Evolutionary conservation across 2,113 vertebrate genomes (phyloP).

Genomic region (Anser brachyrhynchus): DNA sequence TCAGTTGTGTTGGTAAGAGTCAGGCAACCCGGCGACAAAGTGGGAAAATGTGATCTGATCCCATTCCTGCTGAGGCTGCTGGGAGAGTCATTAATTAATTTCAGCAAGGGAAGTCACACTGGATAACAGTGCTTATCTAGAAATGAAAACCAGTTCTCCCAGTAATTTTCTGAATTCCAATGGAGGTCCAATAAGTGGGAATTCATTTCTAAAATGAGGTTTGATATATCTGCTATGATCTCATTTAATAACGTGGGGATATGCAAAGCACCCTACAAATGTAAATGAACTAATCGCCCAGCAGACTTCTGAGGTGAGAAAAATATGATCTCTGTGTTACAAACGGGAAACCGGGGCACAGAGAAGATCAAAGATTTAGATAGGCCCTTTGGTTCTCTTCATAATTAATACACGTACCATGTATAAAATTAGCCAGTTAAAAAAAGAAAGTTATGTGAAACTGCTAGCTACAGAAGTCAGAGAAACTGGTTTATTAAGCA

Average conservation of each 20-base stretch:
- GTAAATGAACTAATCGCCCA: neutral
- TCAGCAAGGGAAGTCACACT: neutral
- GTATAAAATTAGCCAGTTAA: neutral
- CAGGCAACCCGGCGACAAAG: neutral
- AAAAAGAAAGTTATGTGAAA: neutral
- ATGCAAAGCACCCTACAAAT: neutral
- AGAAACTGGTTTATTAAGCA: neutral
- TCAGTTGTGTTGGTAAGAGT: neutral
- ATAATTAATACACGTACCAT: neutral
- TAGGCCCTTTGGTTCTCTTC: neutral
- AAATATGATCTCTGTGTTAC: neutral
- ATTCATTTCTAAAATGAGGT: neutral
- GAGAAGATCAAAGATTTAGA: neutral
- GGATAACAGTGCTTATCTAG: neutral
- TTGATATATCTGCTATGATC: neutral
- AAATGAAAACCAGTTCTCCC: neutral
- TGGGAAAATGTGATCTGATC: neutral
- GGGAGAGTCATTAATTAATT: neutral
- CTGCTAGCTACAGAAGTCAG: neutral
- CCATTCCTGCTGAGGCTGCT: neutral
- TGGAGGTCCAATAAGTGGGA: neutral
- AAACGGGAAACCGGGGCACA: neutral
- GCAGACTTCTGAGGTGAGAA: neutral
- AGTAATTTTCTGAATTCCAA: neutral
- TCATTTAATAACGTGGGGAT: neutral